A percentile compares a stretch with the other conserved stretches of the same genome.
phyloP scores from a whole-genome alignment of 2,797 vertebrate genomes.

The Delichon dasypus region DNA sequence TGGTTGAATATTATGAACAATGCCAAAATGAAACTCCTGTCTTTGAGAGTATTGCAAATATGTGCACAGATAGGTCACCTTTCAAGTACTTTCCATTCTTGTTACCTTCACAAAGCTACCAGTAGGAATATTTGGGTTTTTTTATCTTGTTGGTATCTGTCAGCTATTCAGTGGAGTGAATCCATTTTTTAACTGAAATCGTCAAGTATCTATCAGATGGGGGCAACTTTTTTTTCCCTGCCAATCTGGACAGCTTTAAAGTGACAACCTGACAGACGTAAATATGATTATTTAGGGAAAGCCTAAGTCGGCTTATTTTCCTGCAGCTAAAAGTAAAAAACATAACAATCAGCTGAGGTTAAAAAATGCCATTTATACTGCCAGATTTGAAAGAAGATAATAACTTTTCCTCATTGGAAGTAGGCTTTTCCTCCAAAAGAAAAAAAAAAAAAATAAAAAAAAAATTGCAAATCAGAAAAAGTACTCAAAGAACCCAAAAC shows the following conservation, averaged over 20 bases:
- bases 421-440: background rate
- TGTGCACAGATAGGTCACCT: background rate
- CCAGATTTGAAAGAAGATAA: background rate
- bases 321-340: background rate
- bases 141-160: background rate
- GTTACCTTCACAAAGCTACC: background rate
- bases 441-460: background rate
- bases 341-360: background rate
- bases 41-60: background rate
- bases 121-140: background rate
- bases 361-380: background rate
- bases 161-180: constrained; percentile 38
- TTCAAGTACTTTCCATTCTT: background rate
- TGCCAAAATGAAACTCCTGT: background rate
- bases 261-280: constrained; percentile 30
- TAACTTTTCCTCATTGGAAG: background rate
- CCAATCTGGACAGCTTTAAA: constrained; percentile 11
- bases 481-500: background rate
- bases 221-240: background rate
- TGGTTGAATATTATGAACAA: background rate
- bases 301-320: background rate
- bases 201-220: constrained; percentile 7
- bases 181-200: constrained; percentile 6
- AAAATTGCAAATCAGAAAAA: background rate
- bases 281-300: constrained; percentile 6